Evolutionary conservation across 2,113 vertebrate species (phyloP), one percentile per base, ranked within the genome.

Genomic region (Nerophis lumbriciformis): DNA sequence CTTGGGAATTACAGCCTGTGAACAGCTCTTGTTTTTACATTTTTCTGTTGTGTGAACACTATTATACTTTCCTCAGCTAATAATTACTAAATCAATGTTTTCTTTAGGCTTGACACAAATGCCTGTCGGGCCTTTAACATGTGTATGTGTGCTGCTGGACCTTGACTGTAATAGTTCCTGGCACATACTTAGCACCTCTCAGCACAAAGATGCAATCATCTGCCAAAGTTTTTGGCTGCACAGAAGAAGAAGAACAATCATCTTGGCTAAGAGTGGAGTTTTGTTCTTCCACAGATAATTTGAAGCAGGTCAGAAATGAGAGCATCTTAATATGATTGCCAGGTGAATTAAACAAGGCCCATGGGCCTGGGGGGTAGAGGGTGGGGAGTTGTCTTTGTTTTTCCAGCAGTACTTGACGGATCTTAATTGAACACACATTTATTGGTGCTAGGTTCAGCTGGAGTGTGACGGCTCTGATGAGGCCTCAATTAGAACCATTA

Each of bases 1-100:
- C 77, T 76, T 67, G 66, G 78, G 75, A 82, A 78, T 81, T 79
- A 63, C 55, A 48, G 65, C 77, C 68, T 60, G 74, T 89, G 83
- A 90, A 88, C 82, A 75, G 61, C 63, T 71, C 68, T 74, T 91
- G 85, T 90, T 87, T 90, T 84, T 80, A 70, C 78, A 76, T 88
- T 87, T 73, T 75, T 82, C 66, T 78, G 72, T 83, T 87, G 78
- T 87, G 76, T 75, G 80, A 83, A 85, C 81, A 73, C 72, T 83
- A 76, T 81, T 87, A 83, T 82, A 69, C 72, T 87, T 87, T 88
- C 78, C 76, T 77, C 71, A 69, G 72, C 67, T 85, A 77, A 80
- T 89, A 88, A 89, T 91, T 90, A 82, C 77, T 75, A 60, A 81
- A 81, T 76, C 65, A 71, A 70, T 58, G 66, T 76, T 6, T 51